Base-by-base conservation (phyloP, 2,113 vertebrate species). In the Scopus umbretta region DNA sequence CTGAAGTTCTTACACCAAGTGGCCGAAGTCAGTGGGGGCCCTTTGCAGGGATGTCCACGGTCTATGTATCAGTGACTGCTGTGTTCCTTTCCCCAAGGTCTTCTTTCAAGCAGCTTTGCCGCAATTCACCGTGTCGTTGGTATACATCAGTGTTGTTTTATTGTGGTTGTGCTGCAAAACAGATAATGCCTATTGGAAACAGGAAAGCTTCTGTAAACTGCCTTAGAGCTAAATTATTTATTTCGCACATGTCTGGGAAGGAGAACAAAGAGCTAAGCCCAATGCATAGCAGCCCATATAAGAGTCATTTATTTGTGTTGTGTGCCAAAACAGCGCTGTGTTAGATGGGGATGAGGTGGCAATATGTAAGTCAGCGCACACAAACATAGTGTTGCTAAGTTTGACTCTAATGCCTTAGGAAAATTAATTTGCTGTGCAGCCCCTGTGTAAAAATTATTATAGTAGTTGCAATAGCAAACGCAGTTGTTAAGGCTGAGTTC, bases 361-460 rank as follows among this genome's bases (percentile, higher is more conserved):
- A 49, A 23, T 26, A 4, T 42, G 43, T 27, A 45, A 78, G 73
- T 58, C 81, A 61, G 38, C 2, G 9, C 76, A 27, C 56, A 63
- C 90, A 81, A 61, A 74, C 20, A 8, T 7, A 2, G 2, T 63
- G 52, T 49, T 72, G 81, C 91, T 67, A 38, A 70, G n/a, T 42
- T 66, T 59, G 91, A 68, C 75, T 42, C 43, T 42, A 75, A 34
- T 83, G 90, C 82, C 85, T 55, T 67, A 73, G 82, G 88, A 96
- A 94, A 93, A 92, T 84, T 67, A n/a, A 95, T 93, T 92, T 95
- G 82, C 79, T 80, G 18, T 55, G 75, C 65, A 92, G 79, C 50
- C 63, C 18, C 55, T 26, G 42, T 86, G 80, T 88, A 83, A 96
- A 94, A 94, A 74, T 91, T 47, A 74, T 80, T 92, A 40, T 3